A percentile compares a stretch with the other conserved stretches of the same genome.
Evolutionary conservation across 2,888 invertebrate genomes (phyloP).

Genomic region (Lycophotia porphyrea): DNA sequence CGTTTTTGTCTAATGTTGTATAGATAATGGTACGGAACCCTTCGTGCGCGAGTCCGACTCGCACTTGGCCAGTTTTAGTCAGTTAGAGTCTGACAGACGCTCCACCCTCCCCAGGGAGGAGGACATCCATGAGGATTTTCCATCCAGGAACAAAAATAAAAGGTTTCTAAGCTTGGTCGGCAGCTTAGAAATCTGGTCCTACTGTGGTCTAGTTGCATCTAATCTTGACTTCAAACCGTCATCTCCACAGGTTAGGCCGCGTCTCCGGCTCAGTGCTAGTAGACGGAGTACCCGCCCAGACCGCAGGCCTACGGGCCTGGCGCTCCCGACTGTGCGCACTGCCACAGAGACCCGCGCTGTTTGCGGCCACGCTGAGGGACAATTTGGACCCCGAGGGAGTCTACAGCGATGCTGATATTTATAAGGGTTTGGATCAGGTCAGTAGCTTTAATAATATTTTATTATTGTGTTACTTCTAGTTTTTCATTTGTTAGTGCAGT

Average conservation of each 20-base stretch:
- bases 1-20: too few relatives aligned
- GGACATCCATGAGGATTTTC: too few relatives aligned
- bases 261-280: conserved; percentile 84
- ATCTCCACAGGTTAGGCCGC: conserved; percentile 83
- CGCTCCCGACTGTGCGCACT: conserved; percentile 91
- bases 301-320: conserved; percentile 89
- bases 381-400: conserved; percentile 94
- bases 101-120: too few relatives aligned
- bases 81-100: too few relatives aligned
- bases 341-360: conserved; percentile 93
- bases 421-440: conserved; percentile 93
- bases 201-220: too few relatives aligned
- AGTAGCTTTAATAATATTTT: background rate
- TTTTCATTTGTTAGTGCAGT: background rate
- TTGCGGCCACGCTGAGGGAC: conserved; percentile 94
- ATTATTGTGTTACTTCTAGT: too few relatives aligned
- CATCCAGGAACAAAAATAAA: too few relatives aligned
- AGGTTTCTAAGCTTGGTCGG: too few relatives aligned
- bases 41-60: too few relatives aligned
- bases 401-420: conserved; percentile 92
- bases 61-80: too few relatives aligned
- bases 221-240: background rate
- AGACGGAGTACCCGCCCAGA: conserved; percentile 82
- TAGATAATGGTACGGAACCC: too few relatives aligned
- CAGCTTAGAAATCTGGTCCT: too few relatives aligned